These are phyloP conservation scores for Aproaerema taeniolella DNA, from an alignment of 2,888 invertebrate genomes.

Conservation along the genomic window DNA sequence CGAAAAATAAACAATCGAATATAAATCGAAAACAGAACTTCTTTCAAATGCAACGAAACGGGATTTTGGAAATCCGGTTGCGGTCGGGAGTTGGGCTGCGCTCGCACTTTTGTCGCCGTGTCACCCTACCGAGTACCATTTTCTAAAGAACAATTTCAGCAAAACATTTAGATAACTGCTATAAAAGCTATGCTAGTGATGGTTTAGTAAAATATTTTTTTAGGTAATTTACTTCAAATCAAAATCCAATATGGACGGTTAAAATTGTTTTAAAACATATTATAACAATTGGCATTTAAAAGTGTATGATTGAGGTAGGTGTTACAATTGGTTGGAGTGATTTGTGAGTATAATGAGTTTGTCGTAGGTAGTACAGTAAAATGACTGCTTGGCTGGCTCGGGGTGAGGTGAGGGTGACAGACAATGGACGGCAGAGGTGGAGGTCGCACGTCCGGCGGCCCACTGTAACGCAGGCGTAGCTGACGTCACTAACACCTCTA, in stretches of 20 bases:
- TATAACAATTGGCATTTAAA: no score
- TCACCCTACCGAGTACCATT: no score
- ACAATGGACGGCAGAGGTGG: constrained; percentile 30
- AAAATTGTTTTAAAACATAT: no score
- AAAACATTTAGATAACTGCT: no score
- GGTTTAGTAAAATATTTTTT: no score
- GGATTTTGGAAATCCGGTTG: constrained; percentile 77
- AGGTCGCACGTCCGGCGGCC: constrained; percentile 16
- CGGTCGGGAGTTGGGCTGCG: constrained; percentile 40
- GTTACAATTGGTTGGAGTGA: no score
- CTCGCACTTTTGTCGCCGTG: constrained; percentile 38
- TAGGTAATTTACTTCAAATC: no score
- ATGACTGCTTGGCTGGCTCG: background rate
- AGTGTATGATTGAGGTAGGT: no score
- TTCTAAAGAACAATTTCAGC: no score
- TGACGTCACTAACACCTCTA: background rate
- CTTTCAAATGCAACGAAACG: constrained; percentile 67
- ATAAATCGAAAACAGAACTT: constrained; percentile 75
- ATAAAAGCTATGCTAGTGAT: no score
- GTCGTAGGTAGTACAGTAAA: constrained; percentile 10
- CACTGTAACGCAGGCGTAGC: no score
- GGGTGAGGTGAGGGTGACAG: constrained; percentile 12
- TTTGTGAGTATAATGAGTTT: constrained; percentile 9
- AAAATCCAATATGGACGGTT: no score
- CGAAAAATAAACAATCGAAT: constrained; percentile 73